A percentile compares a stretch with the other conserved stretches of the same genome.
Conservation (phyloP, 2,797 vertebrate species). For the Danio jaintianensis region DNA sequence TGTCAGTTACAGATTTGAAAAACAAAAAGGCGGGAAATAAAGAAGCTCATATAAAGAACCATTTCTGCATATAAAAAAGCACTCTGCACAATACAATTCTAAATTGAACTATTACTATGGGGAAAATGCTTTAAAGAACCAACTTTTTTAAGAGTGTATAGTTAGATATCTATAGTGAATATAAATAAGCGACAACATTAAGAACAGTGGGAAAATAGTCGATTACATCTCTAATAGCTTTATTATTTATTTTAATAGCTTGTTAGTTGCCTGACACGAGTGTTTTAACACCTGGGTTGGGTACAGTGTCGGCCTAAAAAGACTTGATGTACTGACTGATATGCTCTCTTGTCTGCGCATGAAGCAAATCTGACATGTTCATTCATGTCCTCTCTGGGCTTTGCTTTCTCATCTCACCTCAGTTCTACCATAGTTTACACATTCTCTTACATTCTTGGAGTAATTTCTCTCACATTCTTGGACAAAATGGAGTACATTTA, state of each 20-base stretch:
- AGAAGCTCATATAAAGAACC: no score
- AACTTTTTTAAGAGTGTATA: no score
- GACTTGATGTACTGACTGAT: conserved; percentile 5
- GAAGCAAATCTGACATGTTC: neutral
- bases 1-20: no score
- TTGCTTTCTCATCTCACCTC: neutral
- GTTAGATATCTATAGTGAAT: no score
- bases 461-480: neutral
- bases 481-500: neutral
- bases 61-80: no score
- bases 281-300: neutral
- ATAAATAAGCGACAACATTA: no score
- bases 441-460: neutral
- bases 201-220: no score
- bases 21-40: no score
- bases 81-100: no score
- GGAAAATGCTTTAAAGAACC: no score
- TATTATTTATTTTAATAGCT: no score
- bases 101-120: no score
- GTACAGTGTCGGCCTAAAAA: neutral
- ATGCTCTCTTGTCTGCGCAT: neutral
- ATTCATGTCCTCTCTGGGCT: neutral
- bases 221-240: neutral
- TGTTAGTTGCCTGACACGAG: neutral
- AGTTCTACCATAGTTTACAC: neutral